A percentile compares a stretch with the other conserved stretches of the same genome.
These are phyloP conservation scores for Pentamera pediparva DNA, from an alignment of 53 echinoderm and acorn worm species.

Conservation along the genomic window DNA sequence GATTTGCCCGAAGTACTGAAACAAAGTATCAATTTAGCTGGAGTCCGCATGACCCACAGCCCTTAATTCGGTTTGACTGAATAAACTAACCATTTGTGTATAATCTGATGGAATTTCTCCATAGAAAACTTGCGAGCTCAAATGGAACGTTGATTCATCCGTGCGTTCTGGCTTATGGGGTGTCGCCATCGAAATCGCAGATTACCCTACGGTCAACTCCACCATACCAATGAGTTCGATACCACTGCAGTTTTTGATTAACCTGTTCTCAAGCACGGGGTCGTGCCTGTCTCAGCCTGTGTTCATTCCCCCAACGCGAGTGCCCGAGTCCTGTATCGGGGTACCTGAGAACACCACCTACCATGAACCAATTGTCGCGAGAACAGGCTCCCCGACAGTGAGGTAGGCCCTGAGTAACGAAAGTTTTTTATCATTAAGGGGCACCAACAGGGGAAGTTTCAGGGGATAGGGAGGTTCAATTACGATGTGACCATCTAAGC, in stretches of 20 bases:
- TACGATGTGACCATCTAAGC: too few species aligned
- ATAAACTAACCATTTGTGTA: too few species aligned
- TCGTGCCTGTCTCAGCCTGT: slow-evolving; percentile 23
- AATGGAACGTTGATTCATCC: background rate
- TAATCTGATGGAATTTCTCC: too few species aligned
- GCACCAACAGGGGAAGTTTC: too few species aligned
- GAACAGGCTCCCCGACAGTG: slow-evolving; percentile 8
- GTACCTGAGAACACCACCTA: slow-evolving; percentile 10
- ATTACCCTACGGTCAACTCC: background rate
- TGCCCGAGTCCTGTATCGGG: slow-evolving; percentile 3
- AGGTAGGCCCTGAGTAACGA: too few species aligned
- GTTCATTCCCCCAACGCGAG: slow-evolving; percentile 15
- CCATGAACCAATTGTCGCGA: slow-evolving; percentile 18
- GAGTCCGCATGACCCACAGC: too few species aligned
- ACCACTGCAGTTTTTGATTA: slow-evolving; percentile 17
- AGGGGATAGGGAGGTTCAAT: too few species aligned
- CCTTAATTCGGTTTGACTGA: too few species aligned
- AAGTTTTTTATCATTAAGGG: too few species aligned
- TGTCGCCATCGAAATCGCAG: slow-evolving; percentile 10
- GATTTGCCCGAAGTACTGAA: too few species aligned
- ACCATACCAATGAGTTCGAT: background rate
- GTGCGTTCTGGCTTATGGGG: background rate
- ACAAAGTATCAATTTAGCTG: too few species aligned
- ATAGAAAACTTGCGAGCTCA: slow-evolving; percentile 7
- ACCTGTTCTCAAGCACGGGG: background rate